phyloP scores from a whole-genome alignment of 2,888 invertebrate genomes.

The Xanthorhoe spadicearia region DNA sequence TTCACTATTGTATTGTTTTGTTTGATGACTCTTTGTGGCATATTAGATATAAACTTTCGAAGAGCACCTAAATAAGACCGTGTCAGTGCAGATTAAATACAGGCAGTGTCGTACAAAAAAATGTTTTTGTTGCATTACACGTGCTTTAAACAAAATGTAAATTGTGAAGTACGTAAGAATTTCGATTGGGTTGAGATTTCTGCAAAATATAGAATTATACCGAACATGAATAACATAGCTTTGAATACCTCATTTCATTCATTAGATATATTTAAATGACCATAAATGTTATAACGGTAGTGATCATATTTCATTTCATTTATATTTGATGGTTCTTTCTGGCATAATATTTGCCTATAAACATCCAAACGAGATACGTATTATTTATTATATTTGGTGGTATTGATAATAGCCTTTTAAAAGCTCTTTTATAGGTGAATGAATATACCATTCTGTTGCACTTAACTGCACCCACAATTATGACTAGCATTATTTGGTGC shows the following conservation, averaged over 20 bases:
- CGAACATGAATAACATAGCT: too few relatives aligned
- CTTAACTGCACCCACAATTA: conserved; percentile 78
- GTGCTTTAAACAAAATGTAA: too few relatives aligned
- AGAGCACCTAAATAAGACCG: background rate
- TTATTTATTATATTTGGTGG: background rate
- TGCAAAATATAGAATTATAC: too few relatives aligned
- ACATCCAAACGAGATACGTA: background rate
- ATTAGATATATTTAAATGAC: too few relatives aligned
- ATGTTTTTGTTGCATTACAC: too few relatives aligned
- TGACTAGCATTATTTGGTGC: conserved; percentile 78
- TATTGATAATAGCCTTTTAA: conserved; percentile 7
- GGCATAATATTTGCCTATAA: background rate
- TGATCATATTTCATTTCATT: too few relatives aligned
- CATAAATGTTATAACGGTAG: too few relatives aligned
- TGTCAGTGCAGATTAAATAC: too few relatives aligned
- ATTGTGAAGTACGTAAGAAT: too few relatives aligned
- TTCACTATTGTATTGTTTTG: conserved; percentile 57
- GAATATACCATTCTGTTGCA: conserved; percentile 63
- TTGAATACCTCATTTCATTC: too few relatives aligned
- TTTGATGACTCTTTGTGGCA: conserved; percentile 8
- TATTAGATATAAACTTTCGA: background rate
- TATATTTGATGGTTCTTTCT: conserved; percentile 6
- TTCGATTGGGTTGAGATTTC: too few relatives aligned
- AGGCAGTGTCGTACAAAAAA: too few relatives aligned
- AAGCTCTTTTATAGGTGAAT: conserved; percentile 28